Evolutionary conservation across 2,797 vertebrate species (phyloP).

Genomic region (Sebastes diaconus): DNA sequence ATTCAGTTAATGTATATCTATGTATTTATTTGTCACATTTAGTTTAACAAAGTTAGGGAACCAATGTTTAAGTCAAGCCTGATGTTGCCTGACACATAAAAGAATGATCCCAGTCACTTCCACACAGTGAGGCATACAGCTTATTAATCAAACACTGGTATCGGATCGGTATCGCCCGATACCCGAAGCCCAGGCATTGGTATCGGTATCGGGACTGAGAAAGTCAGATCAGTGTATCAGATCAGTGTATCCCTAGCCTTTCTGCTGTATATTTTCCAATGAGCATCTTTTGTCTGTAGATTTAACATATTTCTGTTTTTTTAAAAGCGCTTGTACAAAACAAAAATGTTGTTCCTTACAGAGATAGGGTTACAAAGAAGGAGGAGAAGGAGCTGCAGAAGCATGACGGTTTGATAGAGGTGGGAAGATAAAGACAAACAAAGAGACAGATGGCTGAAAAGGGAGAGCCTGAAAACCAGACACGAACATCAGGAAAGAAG

Average conservation of each 20-base stretch:
- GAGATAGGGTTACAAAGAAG: not conserved
- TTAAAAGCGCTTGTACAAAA: not conserved
- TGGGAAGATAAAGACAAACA: not conserved
- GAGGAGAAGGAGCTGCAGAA: not conserved
- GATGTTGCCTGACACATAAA: too few species aligned
- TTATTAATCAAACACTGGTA: too few species aligned
- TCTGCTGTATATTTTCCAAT: not conserved
- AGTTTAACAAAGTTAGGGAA: too few species aligned
- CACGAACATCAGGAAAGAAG: slow-evolving; percentile 3
- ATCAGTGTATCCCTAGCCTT: not conserved
- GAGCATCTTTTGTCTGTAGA: not conserved
- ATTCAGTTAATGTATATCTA: too few species aligned
- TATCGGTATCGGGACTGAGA: too few species aligned
- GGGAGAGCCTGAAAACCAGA: not conserved
- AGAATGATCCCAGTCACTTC: too few species aligned
- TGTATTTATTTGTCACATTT: too few species aligned
- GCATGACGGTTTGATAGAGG: not conserved
- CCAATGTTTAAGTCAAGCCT: too few species aligned
- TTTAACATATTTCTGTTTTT: not conserved
- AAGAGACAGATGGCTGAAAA: not conserved
- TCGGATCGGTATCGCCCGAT: too few species aligned
- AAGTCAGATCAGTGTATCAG: too few species aligned
- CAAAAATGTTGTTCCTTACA: not conserved
- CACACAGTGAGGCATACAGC: too few species aligned
- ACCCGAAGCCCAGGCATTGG: too few species aligned